Evolutionary conservation across 2,888 invertebrate genomes (phyloP).

Genomic region (Coremacera marginata): DNA sequence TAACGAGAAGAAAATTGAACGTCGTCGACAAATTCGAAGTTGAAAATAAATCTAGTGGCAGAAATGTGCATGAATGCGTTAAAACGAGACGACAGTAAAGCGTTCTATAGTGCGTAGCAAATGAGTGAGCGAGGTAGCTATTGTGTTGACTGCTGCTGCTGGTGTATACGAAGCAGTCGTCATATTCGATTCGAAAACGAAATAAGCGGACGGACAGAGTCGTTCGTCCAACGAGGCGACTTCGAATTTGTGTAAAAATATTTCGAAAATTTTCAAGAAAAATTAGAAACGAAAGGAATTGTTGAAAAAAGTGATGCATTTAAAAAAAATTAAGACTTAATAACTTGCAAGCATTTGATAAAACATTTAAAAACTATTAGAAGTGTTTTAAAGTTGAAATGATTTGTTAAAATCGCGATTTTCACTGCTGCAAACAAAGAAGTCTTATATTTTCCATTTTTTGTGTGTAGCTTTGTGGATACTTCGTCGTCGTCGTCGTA

Average conservation of each 20-base stretch:
- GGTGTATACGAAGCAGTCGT: constrained; percentile 28
- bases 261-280: constrained; percentile 25
- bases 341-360: neutral
- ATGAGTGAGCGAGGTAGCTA: constrained; percentile 32
- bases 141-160: neutral
- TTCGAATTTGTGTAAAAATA: constrained; percentile 44
- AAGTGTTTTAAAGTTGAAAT: neutral
- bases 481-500: neutral
- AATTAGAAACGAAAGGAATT: constrained; percentile 25
- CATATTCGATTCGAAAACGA: constrained; percentile 32
- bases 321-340: constrained; percentile 2
- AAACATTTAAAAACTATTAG: neutral
- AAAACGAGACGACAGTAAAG: constrained; percentile 7
- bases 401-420: neutral
- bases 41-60: constrained; percentile 32
- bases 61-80: neutral
- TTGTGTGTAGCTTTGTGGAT: neutral
- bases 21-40: constrained; percentile 43
- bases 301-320: constrained; percentile 26
- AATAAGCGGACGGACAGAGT: constrained; percentile 39
- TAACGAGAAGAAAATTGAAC: constrained; percentile 24
- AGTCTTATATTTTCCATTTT: neutral
- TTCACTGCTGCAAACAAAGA: neutral
- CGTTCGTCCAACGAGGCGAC: constrained; percentile 48
- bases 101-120: neutral